Evolutionary conservation across 2,888 invertebrate genomes (phyloP).

Genomic region (Synanthedon vespiformis): DNA sequence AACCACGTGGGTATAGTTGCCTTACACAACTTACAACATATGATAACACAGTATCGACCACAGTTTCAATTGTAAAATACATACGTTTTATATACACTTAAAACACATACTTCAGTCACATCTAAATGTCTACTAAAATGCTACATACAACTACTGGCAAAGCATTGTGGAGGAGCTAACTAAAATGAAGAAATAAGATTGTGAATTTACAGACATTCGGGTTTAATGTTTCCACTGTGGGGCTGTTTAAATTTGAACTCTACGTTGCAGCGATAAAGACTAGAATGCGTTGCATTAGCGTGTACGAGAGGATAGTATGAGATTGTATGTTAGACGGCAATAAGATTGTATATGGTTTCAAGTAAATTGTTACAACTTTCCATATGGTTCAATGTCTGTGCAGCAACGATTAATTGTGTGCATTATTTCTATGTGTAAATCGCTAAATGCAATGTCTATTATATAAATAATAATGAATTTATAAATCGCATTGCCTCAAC

Average conservation of each 20-base stretch:
- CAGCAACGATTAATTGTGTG: not conserved
- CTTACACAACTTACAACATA: constrained; percentile 7
- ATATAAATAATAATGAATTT: not conserved
- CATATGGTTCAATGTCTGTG: not conserved
- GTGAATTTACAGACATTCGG: constrained; percentile 62
- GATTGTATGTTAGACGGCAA: constrained; percentile 22
- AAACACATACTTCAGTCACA: constrained; percentile 14
- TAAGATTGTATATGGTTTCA: constrained; percentile 8
- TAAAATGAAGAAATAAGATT: constrained; percentile 65
- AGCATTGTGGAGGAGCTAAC: constrained; percentile 60
- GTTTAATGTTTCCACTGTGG: constrained; percentile 47
- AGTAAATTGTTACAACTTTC: not conserved
- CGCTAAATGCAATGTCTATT: not conserved
- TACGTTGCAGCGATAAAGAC: constrained; percentile 26
- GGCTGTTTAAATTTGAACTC: constrained; percentile 26
- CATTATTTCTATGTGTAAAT: not conserved
- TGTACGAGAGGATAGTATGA: constrained; percentile 24
- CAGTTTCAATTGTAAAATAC: constrained; percentile 3
- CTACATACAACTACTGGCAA: constrained; percentile 37
- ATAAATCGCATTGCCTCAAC: not conserved
- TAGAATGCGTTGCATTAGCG: constrained; percentile 19
- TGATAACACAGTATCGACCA: not conserved
- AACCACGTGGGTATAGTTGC: constrained; percentile 41
- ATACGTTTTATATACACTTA: constrained; percentile 5
- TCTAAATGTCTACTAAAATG: constrained; percentile 13